A percentile compares a stretch with the other conserved stretches of the same genome.
These are phyloP conservation scores for Bufotes viridis DNA, from an alignment of 2,797 vertebrate genomes.

Conservation along the genomic window DNA sequence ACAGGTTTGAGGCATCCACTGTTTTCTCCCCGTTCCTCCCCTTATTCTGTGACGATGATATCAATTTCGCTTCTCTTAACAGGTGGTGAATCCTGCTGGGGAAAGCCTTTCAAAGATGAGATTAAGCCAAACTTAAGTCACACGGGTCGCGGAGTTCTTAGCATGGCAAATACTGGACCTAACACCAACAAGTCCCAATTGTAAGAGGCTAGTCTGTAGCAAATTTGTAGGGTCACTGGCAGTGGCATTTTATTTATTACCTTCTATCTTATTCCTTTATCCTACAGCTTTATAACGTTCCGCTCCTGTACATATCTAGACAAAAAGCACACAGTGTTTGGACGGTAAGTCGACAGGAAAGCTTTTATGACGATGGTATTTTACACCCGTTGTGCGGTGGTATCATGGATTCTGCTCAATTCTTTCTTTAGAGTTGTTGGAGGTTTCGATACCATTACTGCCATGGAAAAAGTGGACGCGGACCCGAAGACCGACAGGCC, in stretches of 20 bases:
- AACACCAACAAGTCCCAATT: slow-evolving; percentile 98
- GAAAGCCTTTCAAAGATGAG: slow-evolving; percentile 93
- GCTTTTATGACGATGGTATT: neutral
- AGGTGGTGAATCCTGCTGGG: slow-evolving; percentile 96
- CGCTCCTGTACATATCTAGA: slow-evolving; percentile 94
- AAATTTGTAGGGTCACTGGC: neutral
- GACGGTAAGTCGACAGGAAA: slow-evolving; percentile 80
- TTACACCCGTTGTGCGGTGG: neutral
- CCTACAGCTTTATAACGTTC: slow-evolving; percentile 92
- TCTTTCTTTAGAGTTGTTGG: slow-evolving; percentile 86
- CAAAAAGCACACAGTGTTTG: slow-evolving; percentile 94
- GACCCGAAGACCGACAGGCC: slow-evolving; percentile 93
- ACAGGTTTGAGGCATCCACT: slow-evolving; percentile 79
- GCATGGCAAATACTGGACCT: slow-evolving; percentile 97
- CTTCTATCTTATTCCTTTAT: neutral
- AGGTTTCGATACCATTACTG: slow-evolving; percentile 91
- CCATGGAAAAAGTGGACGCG: slow-evolving; percentile 96
- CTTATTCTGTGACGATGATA: neutral
- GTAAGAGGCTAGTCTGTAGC: slow-evolving; percentile 78
- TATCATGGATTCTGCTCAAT: slow-evolving; percentile 12
- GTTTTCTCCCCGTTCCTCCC: neutral
- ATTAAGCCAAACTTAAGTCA: slow-evolving; percentile 94
- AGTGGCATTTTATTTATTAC: neutral
- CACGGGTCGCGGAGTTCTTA: slow-evolving; percentile 91
- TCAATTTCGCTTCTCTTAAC: slow-evolving; percentile 12